Base-by-base conservation (phyloP, 35 echinoderm and acorn worm species). In the Apostichopus japonicus region DNA sequence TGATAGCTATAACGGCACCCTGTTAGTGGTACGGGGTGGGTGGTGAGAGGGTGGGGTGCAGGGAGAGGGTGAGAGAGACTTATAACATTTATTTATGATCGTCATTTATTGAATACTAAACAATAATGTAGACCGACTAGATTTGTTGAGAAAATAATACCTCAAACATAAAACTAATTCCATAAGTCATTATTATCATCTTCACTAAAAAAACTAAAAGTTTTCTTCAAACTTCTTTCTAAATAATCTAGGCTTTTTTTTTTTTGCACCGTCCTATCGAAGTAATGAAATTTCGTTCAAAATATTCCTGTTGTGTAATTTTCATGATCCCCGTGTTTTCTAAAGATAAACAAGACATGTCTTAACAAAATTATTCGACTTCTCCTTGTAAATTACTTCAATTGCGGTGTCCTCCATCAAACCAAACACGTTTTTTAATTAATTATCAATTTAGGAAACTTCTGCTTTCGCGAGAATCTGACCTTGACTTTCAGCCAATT, bases 401-500 rank as follows among this genome's bases (percentile, higher is more conserved):
- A 84, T 89, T 89, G 67, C 86, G 86, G 59, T 89, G 86, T 89
- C 86, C 86, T 67, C 59, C 86, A 72, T 89, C 86, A 89, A 89
- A 89, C 86, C 67, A 89, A 44, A 73, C 86, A 89, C 86, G 44
- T 89, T 89, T 73, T 89, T 89, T 89, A 89, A 89, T 89, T 89
- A 89, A 89, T 89, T 89, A 89, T 89, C 86, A 89, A 89, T 89
- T 89, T 89, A 89, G 86, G 86, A 65, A 89, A 89, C 86, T 89
- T 89, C 86, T 89, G 86, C 54, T 73, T 73, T 89, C 86, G 61
- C 86, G 86, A 89, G 33, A 89, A 73, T 89, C 16, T 54, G 86
- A 89, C 86, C 86, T 89, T 89, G 86, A 89, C 86, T 89, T 89
- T 89, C 86, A 89, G 86, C 86, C 86, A 89, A 89, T 89, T 89